These are phyloP conservation scores for Ailurus styani DNA, from an alignment of 2,113 vertebrate genomes.

Conservation along the genomic window DNA sequence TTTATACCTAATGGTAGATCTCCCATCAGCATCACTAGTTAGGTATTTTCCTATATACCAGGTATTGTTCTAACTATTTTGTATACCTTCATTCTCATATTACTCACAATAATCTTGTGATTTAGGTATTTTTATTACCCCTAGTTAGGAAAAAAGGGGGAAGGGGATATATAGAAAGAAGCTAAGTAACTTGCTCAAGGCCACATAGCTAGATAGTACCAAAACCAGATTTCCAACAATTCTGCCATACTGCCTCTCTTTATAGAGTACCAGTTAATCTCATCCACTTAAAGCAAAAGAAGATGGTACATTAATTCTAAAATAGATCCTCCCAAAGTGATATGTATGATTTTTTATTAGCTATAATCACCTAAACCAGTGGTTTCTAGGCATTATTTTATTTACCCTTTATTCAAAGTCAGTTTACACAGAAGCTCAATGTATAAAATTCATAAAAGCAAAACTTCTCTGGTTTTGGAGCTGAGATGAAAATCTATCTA, in stretches of 20 bases:
- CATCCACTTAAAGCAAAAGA: background rate
- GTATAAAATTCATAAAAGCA: background rate
- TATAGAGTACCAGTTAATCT: background rate
- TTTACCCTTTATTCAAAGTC: background rate
- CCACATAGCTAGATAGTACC: background rate
- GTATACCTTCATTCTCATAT: background rate
- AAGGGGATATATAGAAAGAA: background rate
- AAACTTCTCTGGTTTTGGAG: background rate
- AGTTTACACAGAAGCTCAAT: background rate
- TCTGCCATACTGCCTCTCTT: background rate
- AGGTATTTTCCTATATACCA: background rate
- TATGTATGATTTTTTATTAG: background rate
- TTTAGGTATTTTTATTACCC: background rate
- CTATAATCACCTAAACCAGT: background rate
- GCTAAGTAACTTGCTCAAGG: background rate
- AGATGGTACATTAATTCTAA: background rate
- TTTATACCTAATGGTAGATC: background rate
- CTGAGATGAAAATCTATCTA: background rate
- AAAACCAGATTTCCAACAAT: background rate
- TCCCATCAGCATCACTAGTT: background rate
- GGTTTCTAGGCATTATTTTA: slow-evolving; percentile 7
- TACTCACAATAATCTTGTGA: background rate
- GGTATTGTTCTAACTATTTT: background rate
- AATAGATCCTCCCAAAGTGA: background rate
- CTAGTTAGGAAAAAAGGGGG: background rate